phyloP scores from a whole-genome alignment of 2,113 vertebrate species.

The Bufo bufo region DNA sequence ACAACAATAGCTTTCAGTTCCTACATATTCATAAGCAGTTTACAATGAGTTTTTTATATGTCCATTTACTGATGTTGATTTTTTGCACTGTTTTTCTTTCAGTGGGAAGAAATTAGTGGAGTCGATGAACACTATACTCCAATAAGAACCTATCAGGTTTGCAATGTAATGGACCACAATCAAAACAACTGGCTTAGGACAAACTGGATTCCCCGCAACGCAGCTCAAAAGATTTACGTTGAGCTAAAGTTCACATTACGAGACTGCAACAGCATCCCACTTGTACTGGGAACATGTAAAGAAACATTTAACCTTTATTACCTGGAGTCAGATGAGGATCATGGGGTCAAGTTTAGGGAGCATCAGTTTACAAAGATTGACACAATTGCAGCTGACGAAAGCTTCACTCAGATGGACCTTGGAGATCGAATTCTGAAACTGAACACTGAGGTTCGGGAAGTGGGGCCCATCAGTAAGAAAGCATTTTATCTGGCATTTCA shows the following conservation, averaged over 20 bases:
- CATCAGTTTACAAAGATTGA: constrained; percentile 95
- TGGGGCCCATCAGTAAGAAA: constrained; percentile 90
- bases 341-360: constrained; percentile 89
- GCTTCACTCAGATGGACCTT: constrained; percentile 97
- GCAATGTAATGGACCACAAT: constrained; percentile 98
- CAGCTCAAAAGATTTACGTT: constrained; percentile 96
- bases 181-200: constrained; percentile 99
- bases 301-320: constrained; percentile 98
- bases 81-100: constrained; percentile 5
- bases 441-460: constrained; percentile 95
- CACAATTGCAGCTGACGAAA: constrained; percentile 97
- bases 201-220: constrained; percentile 95
- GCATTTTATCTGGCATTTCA: constrained; percentile 98
- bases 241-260: constrained; percentile 97
- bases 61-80: neutral
- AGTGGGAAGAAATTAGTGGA: constrained; percentile 99
- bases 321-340: constrained; percentile 92
- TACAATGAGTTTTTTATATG: neutral
- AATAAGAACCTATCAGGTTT: constrained; percentile 97
- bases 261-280: constrained; percentile 96
- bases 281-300: constrained; percentile 96
- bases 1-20: too few species aligned
- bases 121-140: constrained; percentile 98
- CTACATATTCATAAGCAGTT: too few species aligned
- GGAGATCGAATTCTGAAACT: constrained; percentile 97